Evolutionary conservation across 2,888 invertebrate species (phyloP), one percentile per base, ranked within the genome.

Genomic region (Gastracanthus pulcherrimus): DNA sequence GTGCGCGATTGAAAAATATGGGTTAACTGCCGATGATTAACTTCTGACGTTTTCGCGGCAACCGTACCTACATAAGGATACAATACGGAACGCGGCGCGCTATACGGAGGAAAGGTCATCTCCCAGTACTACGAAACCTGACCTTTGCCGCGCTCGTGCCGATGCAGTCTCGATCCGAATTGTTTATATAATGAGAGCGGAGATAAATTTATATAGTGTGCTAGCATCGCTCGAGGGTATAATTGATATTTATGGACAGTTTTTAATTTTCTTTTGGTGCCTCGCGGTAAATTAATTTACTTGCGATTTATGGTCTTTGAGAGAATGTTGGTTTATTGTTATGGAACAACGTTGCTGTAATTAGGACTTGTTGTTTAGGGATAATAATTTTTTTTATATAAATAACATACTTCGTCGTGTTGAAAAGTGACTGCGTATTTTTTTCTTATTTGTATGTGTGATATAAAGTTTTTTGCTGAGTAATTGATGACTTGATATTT

Each of bases 21-120:
- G 67, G 76, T 76, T 67, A 67, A 69, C 58, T n/a, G 19, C 58
- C 38, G 13, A 41, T 67, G 55, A 76, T 76, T 76, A 76, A 76
- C 58, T 55, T 41, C 23, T 23, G 38, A 19, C 16, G 9, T 62
- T 62, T 34, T n/a, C 7, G 16, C 55, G n/a, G 9, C 19, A 34
- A 1, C 36, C 62, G 6, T 62, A 19, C n/a, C n/a, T 26, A 2
- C 48, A 2, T 3, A 6, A 5, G n/a, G 26, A 26, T 55, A 26
- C 11, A n/a, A n/a, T n/a, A n/a, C n/a, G n/a, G n/a, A n/a, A n/a
- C n/a, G n/a, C n/a, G n/a, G n/a, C n/a, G n/a, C n/a, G n/a, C n/a
- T n/a, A n/a, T n/a, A n/a, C n/a, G n/a, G 11, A 2, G 23, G 26
- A 55, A 55, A 26, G 55, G 55, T 55, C 55, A 5, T 55, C 55